Base-by-base conservation (phyloP, 2,113 vertebrate genomes). In the Sylvia atricapilla region DNA sequence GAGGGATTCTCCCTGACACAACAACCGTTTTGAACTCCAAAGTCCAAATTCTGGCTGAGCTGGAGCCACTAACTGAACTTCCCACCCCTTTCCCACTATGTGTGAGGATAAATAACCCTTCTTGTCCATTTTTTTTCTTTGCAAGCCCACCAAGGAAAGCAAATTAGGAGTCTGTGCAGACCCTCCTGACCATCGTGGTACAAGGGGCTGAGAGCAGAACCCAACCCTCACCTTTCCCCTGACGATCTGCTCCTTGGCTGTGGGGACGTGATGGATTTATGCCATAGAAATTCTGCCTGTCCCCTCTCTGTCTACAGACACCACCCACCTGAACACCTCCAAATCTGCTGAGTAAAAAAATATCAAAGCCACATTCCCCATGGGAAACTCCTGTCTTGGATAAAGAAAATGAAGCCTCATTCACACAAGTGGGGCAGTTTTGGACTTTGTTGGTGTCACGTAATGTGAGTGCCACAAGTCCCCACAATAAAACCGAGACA, bases 341-440 rank as follows among this genome's bases (percentile, higher is more conserved):
- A 80, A 89, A 91, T 44, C 59, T 76, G 28, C 35, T 2, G 3
- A 24, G 60, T 24, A 53, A 49, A 85, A 82, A 79, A 80, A 25
- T 9, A 79, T 52, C 35, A 66, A 55, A 90, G 64, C 30, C 53
- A 18, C 37, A 59, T 44, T 50, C 11, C 33, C 27, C 53, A 79
- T 17, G 5, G 13, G 16, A 30, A 31, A 75, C 41, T 53, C 24
- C 13, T 33, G 3, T 11, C 20, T 15, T 1, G 3, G 55, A 52
- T 69, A 50, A 87, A 58, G 31, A 68, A 88, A 89, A 93, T 35
- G 27, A 87, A 94, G 52, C 43, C 15, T 58, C 60, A 41, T 72
- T 72, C 49, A 69, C 13, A 8, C 43, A 44, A 56, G 28, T 5
- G 41, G n/a, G 25, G 66, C 67, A 91, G 52, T 63, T 78, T 37